Evolutionary conservation across 2,113 vertebrate species (phyloP).

Genomic region (Larimichthys polyactis): DNA sequence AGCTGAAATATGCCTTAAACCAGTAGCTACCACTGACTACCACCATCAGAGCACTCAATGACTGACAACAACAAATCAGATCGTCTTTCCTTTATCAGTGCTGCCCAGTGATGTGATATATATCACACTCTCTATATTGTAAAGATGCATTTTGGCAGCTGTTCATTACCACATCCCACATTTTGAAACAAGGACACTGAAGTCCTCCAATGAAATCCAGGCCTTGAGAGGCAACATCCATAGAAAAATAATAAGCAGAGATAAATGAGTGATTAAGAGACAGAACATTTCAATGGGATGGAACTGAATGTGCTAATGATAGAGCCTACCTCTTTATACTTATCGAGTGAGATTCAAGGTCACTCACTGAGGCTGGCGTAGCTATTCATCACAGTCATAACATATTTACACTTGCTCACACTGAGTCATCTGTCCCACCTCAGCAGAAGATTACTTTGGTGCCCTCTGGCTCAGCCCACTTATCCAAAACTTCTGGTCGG

Average conservation of each 20-base stretch:
- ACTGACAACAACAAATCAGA: not conserved
- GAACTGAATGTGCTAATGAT: conserved; percentile 47
- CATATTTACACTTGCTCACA: conserved; percentile 36
- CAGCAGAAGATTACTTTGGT: conserved; percentile 38
- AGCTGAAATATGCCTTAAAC: not conserved
- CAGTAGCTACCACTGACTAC: too few relatives aligned
- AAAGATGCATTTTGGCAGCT: conserved; percentile 11
- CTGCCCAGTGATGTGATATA: not conserved
- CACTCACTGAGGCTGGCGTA: conserved; percentile 34
- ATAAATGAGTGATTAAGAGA: conserved; percentile 64
- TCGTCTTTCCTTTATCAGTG: not conserved
- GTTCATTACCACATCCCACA: not conserved
- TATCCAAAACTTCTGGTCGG: conserved; percentile 34
- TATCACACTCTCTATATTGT: not conserved
- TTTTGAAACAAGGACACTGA: conserved; percentile 34
- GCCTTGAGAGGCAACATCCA: conserved; percentile 27
- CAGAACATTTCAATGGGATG: conserved; percentile 49
- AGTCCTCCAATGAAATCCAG: conserved; percentile 22
- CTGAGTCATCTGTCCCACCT: conserved; percentile 40
- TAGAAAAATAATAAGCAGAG: conserved; percentile 40
- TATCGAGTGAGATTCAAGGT: conserved; percentile 53
- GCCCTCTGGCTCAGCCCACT: conserved; percentile 41
- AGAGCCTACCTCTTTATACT: conserved; percentile 40
- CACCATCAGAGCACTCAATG: not conserved
- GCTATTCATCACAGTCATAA: conserved; percentile 55